Evolutionary conservation across 2,888 invertebrate genomes (phyloP).

Genomic region (Heliconius erato): DNA sequence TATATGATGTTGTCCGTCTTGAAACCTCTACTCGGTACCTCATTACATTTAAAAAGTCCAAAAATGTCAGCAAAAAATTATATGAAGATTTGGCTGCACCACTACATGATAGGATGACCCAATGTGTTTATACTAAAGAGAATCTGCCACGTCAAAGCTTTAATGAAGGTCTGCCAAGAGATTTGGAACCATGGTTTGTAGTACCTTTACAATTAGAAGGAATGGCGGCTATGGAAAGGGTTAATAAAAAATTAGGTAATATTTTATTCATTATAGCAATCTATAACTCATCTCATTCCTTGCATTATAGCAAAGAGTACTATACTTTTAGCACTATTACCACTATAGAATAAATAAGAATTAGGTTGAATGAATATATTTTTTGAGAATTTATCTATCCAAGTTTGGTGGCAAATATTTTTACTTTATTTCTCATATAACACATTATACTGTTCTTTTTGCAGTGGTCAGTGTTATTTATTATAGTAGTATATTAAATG

Average conservation of each 20-base stretch:
- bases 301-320: too few relatives aligned
- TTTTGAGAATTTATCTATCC: too few relatives aligned
- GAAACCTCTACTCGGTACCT: slow-evolving; percentile 94
- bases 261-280: neutral
- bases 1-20: slow-evolving; percentile 90
- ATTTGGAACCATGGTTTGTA: slow-evolving; percentile 91
- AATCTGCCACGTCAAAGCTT: slow-evolving; percentile 89
- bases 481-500: neutral
- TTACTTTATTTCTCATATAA: too few relatives aligned
- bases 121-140: slow-evolving; percentile 91
- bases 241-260: slow-evolving; percentile 89
- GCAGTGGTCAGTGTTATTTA: too few relatives aligned
- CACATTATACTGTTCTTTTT: too few relatives aligned
- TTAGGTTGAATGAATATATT: too few relatives aligned
- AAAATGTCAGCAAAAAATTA: slow-evolving; percentile 68
- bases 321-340: too few relatives aligned
- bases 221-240: slow-evolving; percentile 91
- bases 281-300: too few relatives aligned
- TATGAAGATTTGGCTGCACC: slow-evolving; percentile 84
- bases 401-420: too few relatives aligned
- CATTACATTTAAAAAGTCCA: slow-evolving; percentile 79
- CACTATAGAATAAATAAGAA: too few relatives aligned
- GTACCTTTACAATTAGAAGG: slow-evolving; percentile 94
- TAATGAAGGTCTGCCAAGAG: slow-evolving; percentile 87
- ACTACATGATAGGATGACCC: slow-evolving; percentile 97